Evolutionary conservation across 2,888 invertebrate species (phyloP).

Genomic region (Limnephilus rhombicus): DNA sequence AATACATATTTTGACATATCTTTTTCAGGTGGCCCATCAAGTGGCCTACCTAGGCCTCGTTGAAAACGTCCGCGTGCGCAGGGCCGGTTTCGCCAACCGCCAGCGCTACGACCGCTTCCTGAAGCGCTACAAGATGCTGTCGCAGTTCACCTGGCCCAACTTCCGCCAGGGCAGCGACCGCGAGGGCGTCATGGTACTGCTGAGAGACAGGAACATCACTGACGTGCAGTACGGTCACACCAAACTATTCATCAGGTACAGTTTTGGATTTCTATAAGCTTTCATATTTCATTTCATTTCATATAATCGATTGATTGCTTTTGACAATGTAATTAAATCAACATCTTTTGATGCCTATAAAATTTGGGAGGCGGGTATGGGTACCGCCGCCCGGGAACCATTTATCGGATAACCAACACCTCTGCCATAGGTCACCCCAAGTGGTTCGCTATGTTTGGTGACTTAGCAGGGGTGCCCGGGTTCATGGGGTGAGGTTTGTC

Average conservation of each 20-base stretch:
- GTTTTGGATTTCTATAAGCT: too few species aligned
- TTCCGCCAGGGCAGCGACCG: constrained; percentile 87
- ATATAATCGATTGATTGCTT: too few species aligned
- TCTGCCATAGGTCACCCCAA: too few species aligned
- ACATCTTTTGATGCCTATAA: neutral
- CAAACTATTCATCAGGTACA: constrained; percentile 93
- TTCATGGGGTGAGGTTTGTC: too few species aligned
- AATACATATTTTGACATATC: neutral
- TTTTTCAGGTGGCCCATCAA: constrained; percentile 80
- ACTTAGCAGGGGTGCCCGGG: too few species aligned
- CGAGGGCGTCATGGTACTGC: constrained; percentile 91
- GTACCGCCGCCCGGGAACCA: too few species aligned
- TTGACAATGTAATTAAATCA: too few species aligned
- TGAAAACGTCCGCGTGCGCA: constrained; percentile 96
- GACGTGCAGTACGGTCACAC: constrained; percentile 97
- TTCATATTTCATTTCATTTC: too few species aligned
- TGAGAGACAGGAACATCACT: constrained; percentile 85
- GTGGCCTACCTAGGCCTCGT: constrained; percentile 93
- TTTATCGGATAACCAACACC: too few species aligned
- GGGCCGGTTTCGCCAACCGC: constrained; percentile 98
- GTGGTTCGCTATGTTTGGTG: too few species aligned
- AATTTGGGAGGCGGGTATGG: too few species aligned
- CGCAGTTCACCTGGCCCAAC: constrained; percentile 97
- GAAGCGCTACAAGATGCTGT: constrained; percentile 97
- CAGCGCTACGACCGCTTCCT: constrained; percentile 96